Conservation (phyloP, 1,140 invertebrate species). For the Mactra quadrangularis region DNA sequence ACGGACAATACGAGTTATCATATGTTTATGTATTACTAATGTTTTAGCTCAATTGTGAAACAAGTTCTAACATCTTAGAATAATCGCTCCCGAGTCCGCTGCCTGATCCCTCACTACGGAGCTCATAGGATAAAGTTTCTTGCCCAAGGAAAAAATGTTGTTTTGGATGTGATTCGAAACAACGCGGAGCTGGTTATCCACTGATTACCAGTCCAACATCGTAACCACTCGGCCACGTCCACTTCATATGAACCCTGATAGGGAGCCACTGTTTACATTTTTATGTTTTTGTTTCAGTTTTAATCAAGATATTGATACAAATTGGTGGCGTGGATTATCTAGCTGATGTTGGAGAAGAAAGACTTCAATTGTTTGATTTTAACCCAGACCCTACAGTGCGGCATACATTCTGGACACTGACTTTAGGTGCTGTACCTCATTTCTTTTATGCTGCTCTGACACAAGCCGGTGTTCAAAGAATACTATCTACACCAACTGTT, state of each 20-base stretch:
- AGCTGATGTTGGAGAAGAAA: background rate
- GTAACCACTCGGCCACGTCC: too few species aligned
- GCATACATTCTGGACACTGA: conserved; percentile 40
- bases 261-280: background rate
- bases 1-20: background rate
- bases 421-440: background rate
- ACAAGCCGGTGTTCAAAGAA: conserved; percentile 18
- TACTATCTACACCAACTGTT: conserved; percentile 2
- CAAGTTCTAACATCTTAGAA: too few species aligned
- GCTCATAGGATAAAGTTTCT: too few species aligned
- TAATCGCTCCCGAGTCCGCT: too few species aligned
- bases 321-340: background rate
- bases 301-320: background rate
- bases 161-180: too few species aligned
- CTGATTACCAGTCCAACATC: too few species aligned
- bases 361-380: conserved; percentile 6
- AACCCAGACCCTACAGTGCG: conserved; percentile 4
- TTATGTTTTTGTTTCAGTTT: background rate
- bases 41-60: too few species aligned
- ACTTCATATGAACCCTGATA: background rate
- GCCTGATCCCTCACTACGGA: too few species aligned
- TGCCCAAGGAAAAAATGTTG: background rate
- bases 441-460: background rate
- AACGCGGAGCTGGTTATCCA: too few species aligned
- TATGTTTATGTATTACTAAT: background rate